Conservation (phyloP, 2,888 invertebrate species). For the Pterostichus madidus region DNA sequence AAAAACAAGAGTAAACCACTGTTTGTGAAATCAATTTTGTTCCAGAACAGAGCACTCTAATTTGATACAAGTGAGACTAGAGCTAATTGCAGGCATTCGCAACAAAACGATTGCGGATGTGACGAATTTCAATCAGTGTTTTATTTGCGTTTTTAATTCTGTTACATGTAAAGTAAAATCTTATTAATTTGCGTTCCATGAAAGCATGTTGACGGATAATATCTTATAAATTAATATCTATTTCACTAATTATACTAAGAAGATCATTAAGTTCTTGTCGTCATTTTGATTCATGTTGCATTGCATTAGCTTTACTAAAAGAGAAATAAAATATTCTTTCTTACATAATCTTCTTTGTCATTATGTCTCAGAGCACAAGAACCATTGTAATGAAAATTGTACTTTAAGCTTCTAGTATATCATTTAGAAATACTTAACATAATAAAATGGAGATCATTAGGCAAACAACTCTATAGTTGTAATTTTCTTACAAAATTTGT, state of each 20-base stretch:
- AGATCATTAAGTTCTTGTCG: not conserved
- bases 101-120: no score
- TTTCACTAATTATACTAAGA: not conserved
- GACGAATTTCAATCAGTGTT: not conserved
- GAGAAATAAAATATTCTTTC: not conserved
- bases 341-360: conserved; percentile 26
- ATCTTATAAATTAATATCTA: not conserved
- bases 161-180: not conserved
- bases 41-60: not conserved
- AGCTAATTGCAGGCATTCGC: not conserved
- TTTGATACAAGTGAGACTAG: not conserved
- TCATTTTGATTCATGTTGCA: not conserved
- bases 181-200: not conserved
- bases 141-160: not conserved
- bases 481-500: no score
- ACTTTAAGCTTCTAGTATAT: not conserved
- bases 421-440: not conserved
- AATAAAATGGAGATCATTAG: conserved; percentile 18
- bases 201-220: not conserved
- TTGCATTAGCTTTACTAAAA: not conserved
- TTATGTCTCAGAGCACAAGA: not conserved
- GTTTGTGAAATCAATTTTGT: conserved; percentile 6
- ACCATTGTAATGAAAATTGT: conserved; percentile 16
- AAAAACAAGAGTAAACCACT: conserved; percentile 1
- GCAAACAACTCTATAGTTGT: no score